These are phyloP conservation scores for Morbakka virulenta DNA, from an alignment of 30 jellyfish, hydroid and myxozoan genomes.

Conservation along the genomic window DNA sequence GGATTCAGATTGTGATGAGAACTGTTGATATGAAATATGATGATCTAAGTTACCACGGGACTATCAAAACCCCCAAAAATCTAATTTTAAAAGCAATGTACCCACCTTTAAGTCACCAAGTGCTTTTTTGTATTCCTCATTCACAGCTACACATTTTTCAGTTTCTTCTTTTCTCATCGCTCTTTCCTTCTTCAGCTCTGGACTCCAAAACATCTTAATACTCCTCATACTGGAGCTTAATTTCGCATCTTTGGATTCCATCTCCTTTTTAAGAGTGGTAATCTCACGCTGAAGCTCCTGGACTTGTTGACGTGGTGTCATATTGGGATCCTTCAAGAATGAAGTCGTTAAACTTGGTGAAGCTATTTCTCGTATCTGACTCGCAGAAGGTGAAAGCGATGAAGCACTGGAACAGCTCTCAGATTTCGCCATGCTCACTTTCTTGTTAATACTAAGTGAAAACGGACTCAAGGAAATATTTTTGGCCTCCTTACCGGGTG, in stretches of 20 bases:
- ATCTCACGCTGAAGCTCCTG: conserved; percentile 70
- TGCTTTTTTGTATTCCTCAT: conserved; percentile 45
- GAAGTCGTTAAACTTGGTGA: too few relatives aligned
- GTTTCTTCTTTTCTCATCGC: conserved; percentile 80
- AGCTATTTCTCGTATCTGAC: conserved; percentile 29
- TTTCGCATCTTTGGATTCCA: conserved; percentile 82
- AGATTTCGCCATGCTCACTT: conserved; percentile 31
- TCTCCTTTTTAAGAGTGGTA: conserved; percentile 52
- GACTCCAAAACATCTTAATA: conserved; percentile 95
- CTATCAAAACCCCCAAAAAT: too few relatives aligned
- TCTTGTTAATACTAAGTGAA: conserved; percentile 44
- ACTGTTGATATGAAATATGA: neutral
- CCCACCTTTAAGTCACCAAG: conserved; percentile 69
- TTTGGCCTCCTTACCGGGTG: too few relatives aligned
- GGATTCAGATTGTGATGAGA: too few relatives aligned
- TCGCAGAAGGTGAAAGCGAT: conserved; percentile 39
- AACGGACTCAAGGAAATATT: conserved; percentile 58
- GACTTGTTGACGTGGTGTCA: conserved; percentile 49
- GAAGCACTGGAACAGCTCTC: conserved; percentile 43
- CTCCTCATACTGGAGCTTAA: conserved; percentile 87
- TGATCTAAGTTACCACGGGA: neutral
- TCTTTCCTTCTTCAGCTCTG: conserved; percentile 90
- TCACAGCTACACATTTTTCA: conserved; percentile 46
- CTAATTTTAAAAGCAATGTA: neutral
- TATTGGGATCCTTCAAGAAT: conserved; percentile 30